Evolutionary conservation across 2,888 invertebrate genomes (phyloP), one percentile per base, ranked within the genome.

Genomic region (Philonicus albiceps): DNA sequence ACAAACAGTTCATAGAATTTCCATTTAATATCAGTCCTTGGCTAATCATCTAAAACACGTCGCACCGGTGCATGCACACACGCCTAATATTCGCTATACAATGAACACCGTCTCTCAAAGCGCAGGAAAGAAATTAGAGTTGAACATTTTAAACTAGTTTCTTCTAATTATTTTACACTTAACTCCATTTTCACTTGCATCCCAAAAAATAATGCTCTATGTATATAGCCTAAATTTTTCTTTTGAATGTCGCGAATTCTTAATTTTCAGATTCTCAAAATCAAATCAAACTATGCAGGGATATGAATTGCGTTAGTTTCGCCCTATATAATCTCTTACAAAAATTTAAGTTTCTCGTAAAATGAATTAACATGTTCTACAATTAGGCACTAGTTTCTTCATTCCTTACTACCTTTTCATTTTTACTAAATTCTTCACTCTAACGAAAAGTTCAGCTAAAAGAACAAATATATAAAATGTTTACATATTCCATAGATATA

Each of bases 1-100:
- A 76, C 40, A 76, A 76, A 76, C 37, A 37, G 19, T 76, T 76
- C 34, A 19, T 8, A 64, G 64, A 27, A 8, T 74, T 74, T 31
- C 74, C 30, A 34, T 30, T 74, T 74, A 76, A 76, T 76, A 40
- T 76, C 76, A 76, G 76, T 76, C 40, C 76, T 76, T 76, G 64
- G 19, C 64, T 64, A 64, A 64, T 64, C 64, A 27, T 64, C 64
- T 64, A 64, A 27, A 64, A 64, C 22, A 64, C 16, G 3, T 64
- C 64, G 64, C 64, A 64, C 64, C 11, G 11, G 64, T 64, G 64
- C 22, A 64, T 49, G 49, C 64, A 22, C 27, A 27, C 64, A 27
- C 64, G 22, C 27, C 64, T 64, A 64, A 64, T 64, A 64, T 8
- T 64, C 27, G 64, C 64, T 64, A 64, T 19, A 64, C 64, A 11